These are phyloP conservation scores for Caerostris extrusa DNA, from an alignment of 1,140 invertebrate genomes.

Conservation along the genomic window DNA sequence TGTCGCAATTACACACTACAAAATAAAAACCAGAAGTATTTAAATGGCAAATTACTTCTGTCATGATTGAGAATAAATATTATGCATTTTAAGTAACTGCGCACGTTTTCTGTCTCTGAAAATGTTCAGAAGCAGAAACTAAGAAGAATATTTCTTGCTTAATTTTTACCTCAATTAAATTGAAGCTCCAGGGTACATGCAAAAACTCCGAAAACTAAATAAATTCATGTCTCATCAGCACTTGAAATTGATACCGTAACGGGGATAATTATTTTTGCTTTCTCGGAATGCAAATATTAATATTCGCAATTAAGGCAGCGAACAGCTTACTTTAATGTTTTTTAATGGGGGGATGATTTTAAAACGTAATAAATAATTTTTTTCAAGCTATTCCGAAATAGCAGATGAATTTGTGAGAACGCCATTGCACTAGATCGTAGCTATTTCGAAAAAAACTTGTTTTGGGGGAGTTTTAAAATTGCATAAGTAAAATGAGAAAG, in stretches of 20 bases:
- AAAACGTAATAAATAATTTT: constrained; percentile 16
- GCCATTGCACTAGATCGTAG: not conserved
- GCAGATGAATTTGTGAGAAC: not conserved
- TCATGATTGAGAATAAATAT: constrained; percentile 33
- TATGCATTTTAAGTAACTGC: not conserved
- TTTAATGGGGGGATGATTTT: not conserved
- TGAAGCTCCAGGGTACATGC: not conserved
- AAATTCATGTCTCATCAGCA: constrained; percentile 29
- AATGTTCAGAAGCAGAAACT: not conserved
- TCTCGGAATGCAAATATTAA: constrained; percentile 9
- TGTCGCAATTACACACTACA: constrained; percentile 1
- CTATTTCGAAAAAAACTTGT: not conserved
- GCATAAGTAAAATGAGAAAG: not conserved
- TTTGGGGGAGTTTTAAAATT: not conserved
- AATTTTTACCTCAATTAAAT: constrained; percentile 11
- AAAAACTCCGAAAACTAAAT: not conserved
- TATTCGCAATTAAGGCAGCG: constrained; percentile 6
- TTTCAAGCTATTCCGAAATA: not conserved
- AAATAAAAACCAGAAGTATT: not conserved
- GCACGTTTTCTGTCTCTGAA: not conserved
- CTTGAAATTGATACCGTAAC: constrained; percentile 20
- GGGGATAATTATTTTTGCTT: constrained; percentile 15
- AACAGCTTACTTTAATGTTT: not conserved
- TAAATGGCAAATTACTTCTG: constrained; percentile 14
- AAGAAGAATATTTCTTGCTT: not conserved